Evolutionary conservation across 2,113 vertebrate genomes (phyloP), one percentile per base, ranked within the genome.

Genomic region (Eonycteris spelaea): DNA sequence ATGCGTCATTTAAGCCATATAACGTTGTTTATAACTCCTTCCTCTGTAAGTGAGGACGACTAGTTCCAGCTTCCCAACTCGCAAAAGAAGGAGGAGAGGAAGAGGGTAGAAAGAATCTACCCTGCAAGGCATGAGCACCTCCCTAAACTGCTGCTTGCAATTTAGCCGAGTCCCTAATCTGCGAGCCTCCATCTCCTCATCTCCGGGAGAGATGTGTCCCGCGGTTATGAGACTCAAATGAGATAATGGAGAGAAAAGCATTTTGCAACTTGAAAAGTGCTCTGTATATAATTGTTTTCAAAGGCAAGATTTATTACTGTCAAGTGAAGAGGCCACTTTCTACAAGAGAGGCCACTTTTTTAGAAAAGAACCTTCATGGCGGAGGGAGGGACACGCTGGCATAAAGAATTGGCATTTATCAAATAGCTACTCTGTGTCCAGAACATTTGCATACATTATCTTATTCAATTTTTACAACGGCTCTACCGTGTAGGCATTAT

Each of bases 231-330:
- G 45, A 61, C 65, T 65, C 90, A 85, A 43, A 95, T 71, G 77
- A 94, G 90, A 84, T 95, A 79, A 92, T 80, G 83, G 84, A 92
- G 59, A 90, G 85, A 94, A 90, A 87, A 95, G 68, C 51, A 7
- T 80, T 90, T 85, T 91, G 75, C 75, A 91, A 73, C 86, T 61
- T 93, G 71, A 45, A 73, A 96, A 96, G 71, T 94, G 68, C 68
- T 90, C 18, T 14, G 45, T 93, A 7, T 55, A 38, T 85, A 94
- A 88, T 87, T 94, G 86, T 93, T 92, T 94, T 63, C 70, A 94
- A 95, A 96, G 84, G 77, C n/a, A 68, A 94, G 85, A 71, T 91
- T 94, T 80, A 45, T 86, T 45, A 53, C 78, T 59, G 11, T 68
- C 78, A 74, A 59, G 80, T 43, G 59, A 82, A 96, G 78, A 94